Evolutionary conservation across 2,113 vertebrate genomes (phyloP).

Genomic region (Nanorana parkeri): DNA sequence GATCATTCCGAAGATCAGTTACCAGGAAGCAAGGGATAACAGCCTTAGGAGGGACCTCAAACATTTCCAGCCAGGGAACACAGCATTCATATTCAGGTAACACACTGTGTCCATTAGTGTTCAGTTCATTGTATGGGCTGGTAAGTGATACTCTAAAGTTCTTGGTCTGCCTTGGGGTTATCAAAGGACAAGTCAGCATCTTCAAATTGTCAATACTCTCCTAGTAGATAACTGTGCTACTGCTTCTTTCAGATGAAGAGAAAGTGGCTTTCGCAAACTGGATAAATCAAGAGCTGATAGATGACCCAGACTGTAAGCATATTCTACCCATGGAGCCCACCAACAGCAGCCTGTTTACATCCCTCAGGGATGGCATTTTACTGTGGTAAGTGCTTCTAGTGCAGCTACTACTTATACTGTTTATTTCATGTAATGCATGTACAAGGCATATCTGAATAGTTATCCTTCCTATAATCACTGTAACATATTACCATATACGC

Average conservation of each 20-base stretch:
- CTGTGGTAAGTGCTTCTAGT: constrained; percentile 82
- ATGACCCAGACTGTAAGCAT: constrained; percentile 89
- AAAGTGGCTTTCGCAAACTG: constrained; percentile 98
- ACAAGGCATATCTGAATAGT: too few relatives aligned
- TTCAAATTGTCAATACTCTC: not conserved
- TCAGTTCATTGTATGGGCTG: not conserved
- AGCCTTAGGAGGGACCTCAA: constrained; percentile 90
- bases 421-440: too few relatives aligned
- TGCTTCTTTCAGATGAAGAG: constrained; percentile 87
- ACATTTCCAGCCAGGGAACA: constrained; percentile 91
- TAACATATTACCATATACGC: too few relatives aligned
- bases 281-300: constrained; percentile 93
- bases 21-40: constrained; percentile 89
- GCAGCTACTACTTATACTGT: not conserved
- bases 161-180: not conserved
- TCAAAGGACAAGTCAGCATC: not conserved
- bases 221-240: not conserved
- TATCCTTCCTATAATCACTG: too few relatives aligned
- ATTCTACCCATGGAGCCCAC: constrained; percentile 89
- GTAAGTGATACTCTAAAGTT: constrained; percentile 4
- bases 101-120: not conserved
- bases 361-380: constrained; percentile 91
- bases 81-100: constrained; percentile 97
- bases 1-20: constrained; percentile 89
- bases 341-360: constrained; percentile 87